Evolutionary conservation across 2,113 vertebrate genomes (phyloP).

Genomic region (Anseranas semipalmata): DNA sequence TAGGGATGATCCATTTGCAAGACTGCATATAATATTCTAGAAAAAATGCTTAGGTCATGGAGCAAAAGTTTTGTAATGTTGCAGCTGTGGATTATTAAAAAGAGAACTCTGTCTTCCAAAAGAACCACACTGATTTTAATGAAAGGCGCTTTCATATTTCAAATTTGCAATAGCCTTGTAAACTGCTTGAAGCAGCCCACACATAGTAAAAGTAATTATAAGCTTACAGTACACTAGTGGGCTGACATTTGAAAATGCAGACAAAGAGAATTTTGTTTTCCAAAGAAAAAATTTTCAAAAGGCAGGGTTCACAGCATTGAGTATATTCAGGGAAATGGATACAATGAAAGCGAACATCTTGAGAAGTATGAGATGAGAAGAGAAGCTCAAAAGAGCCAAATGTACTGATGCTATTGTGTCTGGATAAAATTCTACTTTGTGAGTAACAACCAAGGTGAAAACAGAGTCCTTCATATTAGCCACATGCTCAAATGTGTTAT

Average conservation of each 20-base stretch:
- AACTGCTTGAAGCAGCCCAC: conserved; percentile 33
- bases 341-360: conserved; percentile 10
- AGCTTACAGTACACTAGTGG: conserved; percentile 48
- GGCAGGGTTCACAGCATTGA: background rate
- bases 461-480: background rate
- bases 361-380: background rate
- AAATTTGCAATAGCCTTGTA: conserved; percentile 44
- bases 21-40: background rate
- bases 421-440: background rate
- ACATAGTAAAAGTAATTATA: conserved; percentile 47
- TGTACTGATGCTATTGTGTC: background rate
- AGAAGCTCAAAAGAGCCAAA: background rate
- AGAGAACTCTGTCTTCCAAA: conserved; percentile 56
- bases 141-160: conserved; percentile 60
- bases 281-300: conserved; percentile 21
- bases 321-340: background rate
- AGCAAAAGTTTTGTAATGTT: conserved; percentile 46
- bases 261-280: conserved; percentile 56
- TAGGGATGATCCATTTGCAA: background rate
- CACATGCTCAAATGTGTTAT: background rate
- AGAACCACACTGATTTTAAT: conserved; percentile 38
- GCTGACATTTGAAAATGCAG: conserved; percentile 66
- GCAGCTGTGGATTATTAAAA: conserved; percentile 51
- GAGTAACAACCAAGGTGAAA: background rate
- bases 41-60: conserved; percentile 36